A percentile compares a stretch with the other conserved stretches of the same genome.
Evolutionary conservation across 2,888 invertebrate genomes (phyloP).

Genomic region (Trachelus tabidus): DNA sequence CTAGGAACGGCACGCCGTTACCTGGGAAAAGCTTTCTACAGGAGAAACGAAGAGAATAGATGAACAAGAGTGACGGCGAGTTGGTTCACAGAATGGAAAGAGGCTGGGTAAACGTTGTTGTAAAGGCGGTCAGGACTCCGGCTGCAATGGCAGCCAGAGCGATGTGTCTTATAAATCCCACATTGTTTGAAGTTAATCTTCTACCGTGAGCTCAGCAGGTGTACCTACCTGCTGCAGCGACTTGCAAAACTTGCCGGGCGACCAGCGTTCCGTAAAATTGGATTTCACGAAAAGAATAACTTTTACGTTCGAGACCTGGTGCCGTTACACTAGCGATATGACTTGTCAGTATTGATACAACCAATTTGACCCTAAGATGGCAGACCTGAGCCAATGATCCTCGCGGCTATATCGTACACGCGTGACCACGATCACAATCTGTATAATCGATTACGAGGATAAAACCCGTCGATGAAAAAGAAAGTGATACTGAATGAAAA

Average conservation of each 20-base stretch:
- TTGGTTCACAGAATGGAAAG: background rate
- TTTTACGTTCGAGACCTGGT: background rate
- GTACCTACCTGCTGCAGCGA: conserved; percentile 10
- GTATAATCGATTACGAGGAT: background rate
- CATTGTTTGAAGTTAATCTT: conserved; percentile 21
- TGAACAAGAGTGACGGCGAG: background rate
- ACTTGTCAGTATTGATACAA: background rate
- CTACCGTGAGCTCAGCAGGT: conserved; percentile 11
- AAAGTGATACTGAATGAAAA: background rate
- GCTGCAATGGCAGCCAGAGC: background rate
- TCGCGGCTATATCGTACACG: background rate
- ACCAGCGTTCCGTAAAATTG: conserved; percentile 44
- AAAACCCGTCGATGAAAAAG: background rate
- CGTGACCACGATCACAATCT: background rate
- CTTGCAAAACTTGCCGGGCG: conserved; percentile 12
- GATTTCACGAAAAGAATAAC: conserved; percentile 34
- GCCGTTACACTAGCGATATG: background rate
- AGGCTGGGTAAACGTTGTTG: background rate
- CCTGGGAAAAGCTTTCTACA: too few species aligned
- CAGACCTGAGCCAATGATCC: background rate
- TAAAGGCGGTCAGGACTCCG: background rate
- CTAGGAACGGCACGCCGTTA: background rate
- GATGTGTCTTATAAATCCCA: conserved; percentile 10
- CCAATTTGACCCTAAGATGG: background rate
- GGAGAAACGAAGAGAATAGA: background rate